A percentile compares a stretch with the other conserved stretches of the same genome.
These are phyloP conservation scores for Arenicola marina DNA, from an alignment of 2,888 invertebrate genomes.

Conservation along the genomic window DNA sequence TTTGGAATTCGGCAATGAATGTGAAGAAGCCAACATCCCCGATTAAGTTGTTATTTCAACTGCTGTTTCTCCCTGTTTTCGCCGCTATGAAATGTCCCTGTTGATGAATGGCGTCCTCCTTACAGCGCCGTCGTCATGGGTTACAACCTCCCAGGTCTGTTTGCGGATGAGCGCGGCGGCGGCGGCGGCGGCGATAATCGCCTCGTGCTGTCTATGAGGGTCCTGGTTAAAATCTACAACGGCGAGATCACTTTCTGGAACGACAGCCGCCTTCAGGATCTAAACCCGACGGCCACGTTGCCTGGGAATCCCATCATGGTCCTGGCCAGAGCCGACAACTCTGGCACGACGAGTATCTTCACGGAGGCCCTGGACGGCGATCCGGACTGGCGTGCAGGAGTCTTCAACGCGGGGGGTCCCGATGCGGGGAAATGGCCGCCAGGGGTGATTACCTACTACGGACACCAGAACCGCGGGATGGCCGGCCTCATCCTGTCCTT, in stretches of 20 bases:
- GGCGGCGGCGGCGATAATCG: no score
- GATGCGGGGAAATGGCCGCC: not conserved
- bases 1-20: no score
- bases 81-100: no score
- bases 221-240: slow-evolving; percentile 17
- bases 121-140: slow-evolving; percentile 26
- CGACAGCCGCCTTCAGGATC: slow-evolving; percentile 1
- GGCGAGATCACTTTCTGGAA: slow-evolving; percentile 15
- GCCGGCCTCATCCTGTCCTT: slow-evolving; percentile 33
- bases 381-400: not conserved
- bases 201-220: slow-evolving; percentile 7
- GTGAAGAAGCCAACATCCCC: no score
- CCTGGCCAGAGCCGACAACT: slow-evolving; percentile 23
- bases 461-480: slow-evolving; percentile 36
- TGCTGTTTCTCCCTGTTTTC: no score
- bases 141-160: slow-evolving; percentile 15
- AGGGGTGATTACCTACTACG: slow-evolving; percentile 7
- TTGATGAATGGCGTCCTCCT: no score
- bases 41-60: no score
- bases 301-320: slow-evolving; percentile 19
- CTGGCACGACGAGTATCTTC: slow-evolving; percentile 10
- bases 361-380: not conserved
- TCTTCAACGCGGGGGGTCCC: not conserved
- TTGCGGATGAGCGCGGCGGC: no score
- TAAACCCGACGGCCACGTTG: slow-evolving; percentile 10